phyloP scores from a whole-genome alignment of 1,140 invertebrate species.

The Polypedilum pembai region DNA sequence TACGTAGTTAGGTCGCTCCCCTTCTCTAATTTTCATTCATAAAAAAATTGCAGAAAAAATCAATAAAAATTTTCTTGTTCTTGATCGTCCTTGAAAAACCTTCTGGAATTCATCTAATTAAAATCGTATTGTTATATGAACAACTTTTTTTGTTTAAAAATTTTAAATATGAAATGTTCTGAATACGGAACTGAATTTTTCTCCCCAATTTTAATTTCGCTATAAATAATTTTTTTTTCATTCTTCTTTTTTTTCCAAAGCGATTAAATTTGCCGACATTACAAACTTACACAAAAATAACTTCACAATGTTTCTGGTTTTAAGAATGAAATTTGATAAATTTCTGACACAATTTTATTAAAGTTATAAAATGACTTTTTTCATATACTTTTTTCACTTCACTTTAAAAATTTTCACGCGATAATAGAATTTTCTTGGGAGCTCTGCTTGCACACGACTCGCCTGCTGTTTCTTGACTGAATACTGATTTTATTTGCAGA shows the following conservation, averaged over 20 bases:
- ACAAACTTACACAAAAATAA: neutral
- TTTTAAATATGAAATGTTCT: neutral
- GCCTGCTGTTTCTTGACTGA: too few species aligned
- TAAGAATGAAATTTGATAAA: neutral
- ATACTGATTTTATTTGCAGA: too few species aligned
- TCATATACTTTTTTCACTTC: neutral
- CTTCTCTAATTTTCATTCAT: constrained; percentile 2
- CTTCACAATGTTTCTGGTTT: neutral
- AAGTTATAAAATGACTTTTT: neutral
- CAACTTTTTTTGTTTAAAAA: neutral
- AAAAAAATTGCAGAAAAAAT: constrained; percentile 7
- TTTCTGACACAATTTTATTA: neutral
- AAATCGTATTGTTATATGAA: neutral
- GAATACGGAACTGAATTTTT: neutral
- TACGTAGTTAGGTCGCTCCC: neutral
- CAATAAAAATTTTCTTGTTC: constrained; percentile 4
- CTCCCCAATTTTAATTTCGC: neutral
- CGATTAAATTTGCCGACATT: neutral
- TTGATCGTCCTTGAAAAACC: neutral
- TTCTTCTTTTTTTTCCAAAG: constrained; percentile 1
- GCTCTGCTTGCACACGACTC: neutral
- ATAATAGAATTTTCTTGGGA: neutral
- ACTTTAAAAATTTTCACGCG: neutral
- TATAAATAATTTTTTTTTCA: constrained; percentile 14
- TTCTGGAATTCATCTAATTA: neutral